Conservation (phyloP, 2,113 vertebrate species). For the Sceloporus undulatus region DNA sequence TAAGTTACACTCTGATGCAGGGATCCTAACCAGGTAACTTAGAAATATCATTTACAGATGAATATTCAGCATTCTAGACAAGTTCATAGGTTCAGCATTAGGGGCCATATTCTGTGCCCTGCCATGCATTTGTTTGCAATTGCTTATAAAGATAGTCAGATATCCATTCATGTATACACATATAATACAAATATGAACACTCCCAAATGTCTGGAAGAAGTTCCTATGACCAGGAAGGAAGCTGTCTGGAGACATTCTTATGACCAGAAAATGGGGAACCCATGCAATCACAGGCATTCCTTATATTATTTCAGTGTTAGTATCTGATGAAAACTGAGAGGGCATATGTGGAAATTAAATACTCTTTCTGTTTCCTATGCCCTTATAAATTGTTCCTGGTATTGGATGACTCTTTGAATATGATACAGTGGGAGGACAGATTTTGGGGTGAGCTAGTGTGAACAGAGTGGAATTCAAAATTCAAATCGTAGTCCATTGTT, state of each 20-base stretch:
- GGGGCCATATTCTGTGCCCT: neutral
- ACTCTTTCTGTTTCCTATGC: too few species aligned
- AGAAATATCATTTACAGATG: neutral
- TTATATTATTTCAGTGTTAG: neutral
- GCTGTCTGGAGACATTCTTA: too few species aligned
- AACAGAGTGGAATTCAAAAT: neutral
- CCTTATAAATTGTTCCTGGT: neutral
- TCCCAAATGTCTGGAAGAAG: neutral
- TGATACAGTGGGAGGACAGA: neutral
- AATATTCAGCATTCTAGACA: neutral
- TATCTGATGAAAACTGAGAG: too few species aligned
- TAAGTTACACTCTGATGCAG: too few species aligned
- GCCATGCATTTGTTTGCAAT: neutral
- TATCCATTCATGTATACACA: too few species aligned
- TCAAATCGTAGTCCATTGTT: neutral
- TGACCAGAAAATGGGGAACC: neutral
- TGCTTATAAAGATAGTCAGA: too few species aligned
- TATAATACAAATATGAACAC: too few species aligned
- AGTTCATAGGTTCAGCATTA: neutral
- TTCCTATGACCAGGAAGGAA: neutral
- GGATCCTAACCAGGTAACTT: neutral
- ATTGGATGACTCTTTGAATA: neutral
- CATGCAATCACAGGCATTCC: neutral
- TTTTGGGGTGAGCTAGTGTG: neutral
- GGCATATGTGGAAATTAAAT: too few species aligned